Percentiles rank a stretch among this genome's conserved stretches.
phyloP scores from a whole-genome alignment of 64 coral and sea anemone genomes.

The Cladopsammia gracilis region DNA sequence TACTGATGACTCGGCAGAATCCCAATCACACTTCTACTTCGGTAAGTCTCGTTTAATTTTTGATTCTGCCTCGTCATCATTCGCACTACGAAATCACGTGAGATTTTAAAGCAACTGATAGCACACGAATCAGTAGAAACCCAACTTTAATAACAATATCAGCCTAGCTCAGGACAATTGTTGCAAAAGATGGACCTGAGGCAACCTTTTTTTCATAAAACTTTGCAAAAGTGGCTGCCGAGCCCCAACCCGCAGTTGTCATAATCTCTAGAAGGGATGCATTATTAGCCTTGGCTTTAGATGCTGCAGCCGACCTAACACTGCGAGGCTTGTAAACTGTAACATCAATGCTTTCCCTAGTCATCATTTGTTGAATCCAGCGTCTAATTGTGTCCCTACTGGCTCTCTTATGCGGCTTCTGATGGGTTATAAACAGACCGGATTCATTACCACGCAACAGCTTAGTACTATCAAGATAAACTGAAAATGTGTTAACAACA shows the following conservation, averaged over 20 bases:
- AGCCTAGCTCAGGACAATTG: background rate
- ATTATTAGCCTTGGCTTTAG: constrained; percentile 16
- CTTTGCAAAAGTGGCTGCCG: constrained; percentile 32
- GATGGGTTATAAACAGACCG: constrained; percentile 32
- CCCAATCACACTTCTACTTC: constrained; percentile 63
- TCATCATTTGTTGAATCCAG: too few relatives aligned
- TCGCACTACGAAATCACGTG: constrained; percentile 60
- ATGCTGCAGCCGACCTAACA: constrained; percentile 7
- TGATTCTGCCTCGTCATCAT: constrained; percentile 58
- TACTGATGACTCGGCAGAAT: constrained; percentile 68
- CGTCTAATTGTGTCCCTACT: constrained; percentile 61
- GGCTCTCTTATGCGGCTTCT: constrained; percentile 54
- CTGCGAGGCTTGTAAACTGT: background rate
- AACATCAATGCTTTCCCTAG: too few relatives aligned
- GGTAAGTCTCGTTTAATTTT: constrained; percentile 69
- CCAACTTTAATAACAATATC: background rate
- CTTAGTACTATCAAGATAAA: constrained; percentile 33
- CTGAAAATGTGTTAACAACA: constrained; percentile 44
- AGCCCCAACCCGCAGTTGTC: constrained; percentile 21
- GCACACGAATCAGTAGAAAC: background rate
- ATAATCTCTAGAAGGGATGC: constrained; percentile 10
- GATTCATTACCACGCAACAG: background rate
- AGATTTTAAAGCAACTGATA: constrained; percentile 77
- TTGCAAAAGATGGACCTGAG: background rate
- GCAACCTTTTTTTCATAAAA: constrained; percentile 31